Percentiles rank a stretch among this genome's conserved stretches.
phyloP scores from a whole-genome alignment of 1,140 invertebrate genomes.

The Eulimnadia texana region DNA sequence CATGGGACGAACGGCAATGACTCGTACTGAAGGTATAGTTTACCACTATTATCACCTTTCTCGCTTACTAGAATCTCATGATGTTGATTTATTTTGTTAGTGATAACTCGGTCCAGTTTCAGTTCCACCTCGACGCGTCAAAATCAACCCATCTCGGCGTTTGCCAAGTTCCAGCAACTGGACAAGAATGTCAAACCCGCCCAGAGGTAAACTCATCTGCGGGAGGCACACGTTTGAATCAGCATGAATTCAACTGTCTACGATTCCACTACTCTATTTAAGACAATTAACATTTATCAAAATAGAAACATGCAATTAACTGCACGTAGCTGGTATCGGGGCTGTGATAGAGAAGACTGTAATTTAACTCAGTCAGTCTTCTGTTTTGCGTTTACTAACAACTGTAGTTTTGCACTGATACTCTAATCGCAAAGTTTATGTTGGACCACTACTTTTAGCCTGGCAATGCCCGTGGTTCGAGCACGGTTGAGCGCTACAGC shows the following conservation, averaged over 20 bases:
- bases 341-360: too few species aligned
- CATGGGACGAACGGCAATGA: not conserved
- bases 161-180: conserved; percentile 77
- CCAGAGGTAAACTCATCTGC: conserved; percentile 50
- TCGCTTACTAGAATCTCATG: not conserved
- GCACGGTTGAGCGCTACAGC: conserved; percentile 27
- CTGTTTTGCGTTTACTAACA: too few species aligned
- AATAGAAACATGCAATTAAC: too few species aligned
- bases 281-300: too few species aligned
- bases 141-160: conserved; percentile 30
- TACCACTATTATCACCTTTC: not conserved
- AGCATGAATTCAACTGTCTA: too few species aligned
- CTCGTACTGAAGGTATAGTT: conserved; percentile 4
- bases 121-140: not conserved
- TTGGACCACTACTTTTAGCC: not conserved
- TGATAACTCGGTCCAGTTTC: conserved; percentile 18
- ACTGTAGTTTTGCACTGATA: too few species aligned
- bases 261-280: too few species aligned
- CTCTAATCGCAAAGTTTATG: too few species aligned
- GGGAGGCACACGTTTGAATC: too few species aligned
- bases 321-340: too few species aligned
- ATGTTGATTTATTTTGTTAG: conserved; percentile 16
- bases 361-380: too few species aligned
- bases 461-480: conserved; percentile 2
- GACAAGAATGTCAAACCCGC: conserved; percentile 55